A percentile compares a stretch with the other conserved stretches of the same genome.
These are phyloP conservation scores for Hypomesus transpacificus DNA, from an alignment of 2,113 vertebrate genomes.

Conservation along the genomic window DNA sequence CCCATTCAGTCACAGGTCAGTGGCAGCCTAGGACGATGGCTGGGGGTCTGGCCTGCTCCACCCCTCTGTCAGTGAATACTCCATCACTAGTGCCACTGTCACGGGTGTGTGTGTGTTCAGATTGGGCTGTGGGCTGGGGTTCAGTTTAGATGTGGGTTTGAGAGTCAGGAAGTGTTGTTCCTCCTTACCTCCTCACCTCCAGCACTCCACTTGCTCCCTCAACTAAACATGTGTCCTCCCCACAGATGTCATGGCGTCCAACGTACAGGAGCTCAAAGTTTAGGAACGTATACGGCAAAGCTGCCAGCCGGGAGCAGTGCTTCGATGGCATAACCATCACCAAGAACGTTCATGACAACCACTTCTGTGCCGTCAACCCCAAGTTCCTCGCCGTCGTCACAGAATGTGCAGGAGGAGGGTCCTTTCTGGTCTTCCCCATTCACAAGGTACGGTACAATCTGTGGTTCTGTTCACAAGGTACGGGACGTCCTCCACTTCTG, in stretches of 20 bases:
- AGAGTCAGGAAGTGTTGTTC: too few relatives aligned
- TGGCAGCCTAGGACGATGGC: neutral
- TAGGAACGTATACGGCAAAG: constrained; percentile 80
- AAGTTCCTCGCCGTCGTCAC: constrained; percentile 80
- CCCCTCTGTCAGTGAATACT: too few relatives aligned
- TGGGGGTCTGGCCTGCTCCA: too few relatives aligned
- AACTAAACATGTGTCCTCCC: too few relatives aligned
- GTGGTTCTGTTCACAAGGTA: neutral
- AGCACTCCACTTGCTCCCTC: too few relatives aligned
- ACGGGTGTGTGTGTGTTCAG: too few relatives aligned
- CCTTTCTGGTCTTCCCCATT: constrained; percentile 79
- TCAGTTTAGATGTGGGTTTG: too few relatives aligned
- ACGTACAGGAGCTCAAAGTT: constrained; percentile 83
- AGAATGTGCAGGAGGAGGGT: constrained; percentile 74
- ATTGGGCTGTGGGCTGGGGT: too few relatives aligned
- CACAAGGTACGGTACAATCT: constrained; percentile 68
- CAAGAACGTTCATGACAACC: constrained; percentile 76
- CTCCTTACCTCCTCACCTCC: too few relatives aligned
- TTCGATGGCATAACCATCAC: constrained; percentile 81
- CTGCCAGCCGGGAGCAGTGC: constrained; percentile 78
- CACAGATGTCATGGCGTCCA: constrained; percentile 83
- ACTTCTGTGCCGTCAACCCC: constrained; percentile 81
- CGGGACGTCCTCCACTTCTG: too few relatives aligned
- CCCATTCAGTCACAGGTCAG: constrained; percentile 5
- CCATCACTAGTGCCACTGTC: too few relatives aligned